phyloP scores from a whole-genome alignment of 2,888 invertebrate genomes.

The Drosophila percnosoma region DNA sequence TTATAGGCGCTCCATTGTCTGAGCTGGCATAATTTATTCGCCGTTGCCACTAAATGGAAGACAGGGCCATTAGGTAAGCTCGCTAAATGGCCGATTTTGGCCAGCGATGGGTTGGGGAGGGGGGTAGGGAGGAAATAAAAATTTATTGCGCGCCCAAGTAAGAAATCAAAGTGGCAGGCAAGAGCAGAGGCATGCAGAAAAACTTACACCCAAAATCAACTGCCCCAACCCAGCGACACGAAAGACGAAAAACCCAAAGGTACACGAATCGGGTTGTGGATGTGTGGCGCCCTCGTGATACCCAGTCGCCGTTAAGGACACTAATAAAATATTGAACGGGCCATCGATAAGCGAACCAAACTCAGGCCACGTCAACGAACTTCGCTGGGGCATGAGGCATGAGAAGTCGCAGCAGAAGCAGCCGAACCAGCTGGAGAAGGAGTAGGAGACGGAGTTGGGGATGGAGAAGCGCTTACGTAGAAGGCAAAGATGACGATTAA shows the following conservation, averaged over 20 bases:
- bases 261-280: constrained; percentile 28
- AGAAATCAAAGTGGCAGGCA: constrained; percentile 64
- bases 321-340: constrained; percentile 80
- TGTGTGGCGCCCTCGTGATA: constrained; percentile 41
- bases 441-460: neutral
- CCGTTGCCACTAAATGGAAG: constrained; percentile 19
- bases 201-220: constrained; percentile 11
- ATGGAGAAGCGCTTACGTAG: constrained; percentile 64
- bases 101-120: neutral
- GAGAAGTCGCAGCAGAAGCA: neutral
- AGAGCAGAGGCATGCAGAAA: constrained; percentile 21
- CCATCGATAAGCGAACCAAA: constrained; percentile 74
- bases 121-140: constrained; percentile 53
- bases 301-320: constrained; percentile 62
- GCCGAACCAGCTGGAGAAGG: neutral
- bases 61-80: constrained; percentile 51
- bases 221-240: neutral
- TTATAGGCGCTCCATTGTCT: constrained; percentile 8
- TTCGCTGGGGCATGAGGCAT: constrained; percentile 17
- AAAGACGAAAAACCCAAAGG: constrained; percentile 41
- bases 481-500: constrained; percentile 83
- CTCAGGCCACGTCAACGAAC: constrained; percentile 69
- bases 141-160: constrained; percentile 67
- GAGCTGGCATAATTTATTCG: constrained; percentile 26
- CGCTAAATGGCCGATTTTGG: constrained; percentile 47